Base-by-base conservation (phyloP, 2,888 invertebrate genomes). In the Congeria kusceri region DNA sequence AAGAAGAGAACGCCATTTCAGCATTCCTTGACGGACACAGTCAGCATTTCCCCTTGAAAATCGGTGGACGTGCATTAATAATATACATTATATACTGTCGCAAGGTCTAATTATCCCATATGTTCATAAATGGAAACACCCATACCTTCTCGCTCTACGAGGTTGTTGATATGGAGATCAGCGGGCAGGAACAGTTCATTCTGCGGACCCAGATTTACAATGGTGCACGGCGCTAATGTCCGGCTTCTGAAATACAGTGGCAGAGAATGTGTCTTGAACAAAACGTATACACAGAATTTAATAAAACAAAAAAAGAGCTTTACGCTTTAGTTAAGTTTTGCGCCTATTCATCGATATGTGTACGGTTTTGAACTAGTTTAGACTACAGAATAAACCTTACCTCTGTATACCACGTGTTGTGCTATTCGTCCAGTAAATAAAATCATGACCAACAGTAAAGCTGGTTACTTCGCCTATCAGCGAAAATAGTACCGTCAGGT, bases 381-480 rank as follows among this genome's bases (percentile, higher is more conserved):
- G 39, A 39, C 11, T 1, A 39, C 15, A 39, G 13, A 39, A 39
- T 5, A 13, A 39, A 13, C 5, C 39, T 1, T 56, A 79, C 79
- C 71, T 74, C 15, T 71, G 75, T 11, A 80, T 67, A n/a, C 64
- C 59, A 44, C 79, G 62, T 3, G 71, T 75, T 0, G 76, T 58
- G 9, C 59, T 62, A 25, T 81, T 77, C 25, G 66, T 71, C 80
- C 80, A 81, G 57, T 77, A 81, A 25, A 81, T 57, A n/a, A 47
- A 63, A 20, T 72, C 58, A 25, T 59, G 32, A 18, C 69, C 76
- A 18, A 77, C 74, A 3, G 67, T 67, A n/a, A 81, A 27, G 29
- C 68, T 73, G 0, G 49, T 47, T n/a, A 81, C 71, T 13, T 58
- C 65, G 23, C 28, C 49, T 7, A 46, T 20, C 18, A 74, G 53